Percentiles rank a stretch among this genome's conserved stretches.
These are phyloP conservation scores for Chaetophractus vellerosus DNA, from an alignment of 2,797 vertebrate species.

Conservation along the genomic window DNA sequence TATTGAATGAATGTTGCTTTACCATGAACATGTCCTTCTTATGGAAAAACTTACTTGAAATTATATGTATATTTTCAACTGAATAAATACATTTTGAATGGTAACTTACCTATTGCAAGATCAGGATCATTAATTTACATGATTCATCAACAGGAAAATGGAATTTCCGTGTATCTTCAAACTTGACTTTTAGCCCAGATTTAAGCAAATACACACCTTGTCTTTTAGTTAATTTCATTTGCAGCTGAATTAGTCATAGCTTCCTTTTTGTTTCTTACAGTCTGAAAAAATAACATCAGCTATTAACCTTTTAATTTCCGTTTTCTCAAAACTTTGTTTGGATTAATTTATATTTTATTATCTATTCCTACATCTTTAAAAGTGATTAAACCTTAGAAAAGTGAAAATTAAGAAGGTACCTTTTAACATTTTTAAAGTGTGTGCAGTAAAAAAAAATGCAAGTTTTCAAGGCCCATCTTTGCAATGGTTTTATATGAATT, in stretches of 20 bases:
- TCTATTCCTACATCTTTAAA: background rate
- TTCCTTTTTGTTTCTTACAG: constrained; percentile 87
- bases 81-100: constrained; percentile 20
- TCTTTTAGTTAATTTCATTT: constrained; percentile 87
- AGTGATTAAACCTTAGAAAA: constrained; percentile 25
- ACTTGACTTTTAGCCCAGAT: constrained; percentile 86
- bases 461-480: constrained; percentile 5
- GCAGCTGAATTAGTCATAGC: constrained; percentile 84
- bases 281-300: constrained; percentile 83
- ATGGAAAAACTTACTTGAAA: constrained; percentile 52
- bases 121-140: constrained; percentile 85
- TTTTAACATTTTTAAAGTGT: constrained; percentile 47
- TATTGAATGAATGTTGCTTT: constrained; percentile 33
- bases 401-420: constrained; percentile 1
- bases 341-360: constrained; percentile 25
- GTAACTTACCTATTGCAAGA: constrained; percentile 65
- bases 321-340: constrained; percentile 50
- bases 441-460: constrained; percentile 22
- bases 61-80: constrained; percentile 3
- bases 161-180: constrained; percentile 87
- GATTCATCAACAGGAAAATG: constrained; percentile 87
- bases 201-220: constrained; percentile 84
- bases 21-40: background rate
- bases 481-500: constrained; percentile 12
- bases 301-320: constrained; percentile 84